phyloP scores from a whole-genome alignment of 2,888 invertebrate species.

The Papilio protenor region DNA sequence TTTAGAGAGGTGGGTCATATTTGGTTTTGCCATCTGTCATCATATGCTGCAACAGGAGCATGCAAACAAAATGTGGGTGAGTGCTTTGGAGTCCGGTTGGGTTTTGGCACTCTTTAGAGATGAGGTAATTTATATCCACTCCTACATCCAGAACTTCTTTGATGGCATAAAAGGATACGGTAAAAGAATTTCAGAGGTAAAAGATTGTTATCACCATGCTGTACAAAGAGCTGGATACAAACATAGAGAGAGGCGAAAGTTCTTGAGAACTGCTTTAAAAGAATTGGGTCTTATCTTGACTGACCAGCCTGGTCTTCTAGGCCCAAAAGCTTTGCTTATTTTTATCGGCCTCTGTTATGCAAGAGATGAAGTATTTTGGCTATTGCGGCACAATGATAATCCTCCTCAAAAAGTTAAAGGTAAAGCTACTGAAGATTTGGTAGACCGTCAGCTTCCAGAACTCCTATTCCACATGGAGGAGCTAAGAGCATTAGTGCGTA shows the following conservation, averaged over 20 bases:
- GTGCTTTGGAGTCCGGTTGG: conserved; percentile 96
- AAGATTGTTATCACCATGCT: conserved; percentile 96
- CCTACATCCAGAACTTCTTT: conserved; percentile 96
- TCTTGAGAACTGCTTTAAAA: conserved; percentile 96
- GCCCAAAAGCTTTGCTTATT: conserved; percentile 98
- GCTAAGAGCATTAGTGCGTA: conserved; percentile 95
- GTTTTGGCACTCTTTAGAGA: conserved; percentile 97
- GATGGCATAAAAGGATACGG: conserved; percentile 97
- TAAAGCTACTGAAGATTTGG: conserved; percentile 95
- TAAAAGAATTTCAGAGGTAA: conserved; percentile 97
- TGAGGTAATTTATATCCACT: conserved; percentile 98
- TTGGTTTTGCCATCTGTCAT: conserved; percentile 96
- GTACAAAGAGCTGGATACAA: conserved; percentile 95
- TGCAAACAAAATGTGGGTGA: conserved; percentile 95
- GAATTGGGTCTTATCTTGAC: conserved; percentile 97
- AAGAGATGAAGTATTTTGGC: conserved; percentile 98
- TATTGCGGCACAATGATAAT: conserved; percentile 97
- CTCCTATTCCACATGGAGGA: conserved; percentile 99
- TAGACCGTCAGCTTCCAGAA: conserved; percentile 98
- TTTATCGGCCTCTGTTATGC: conserved; percentile 98
- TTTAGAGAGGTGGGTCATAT: conserved; percentile 98
- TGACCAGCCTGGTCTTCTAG: conserved; percentile 98
- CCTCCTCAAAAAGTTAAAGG: conserved; percentile 95
- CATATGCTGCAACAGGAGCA: conserved; percentile 93
- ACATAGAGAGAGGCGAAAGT: conserved; percentile 98